Percentiles rank a stretch among this genome's conserved stretches.
Evolutionary conservation across 2,113 vertebrate species (phyloP).

Genomic region (Dasyurus viverrinus): DNA sequence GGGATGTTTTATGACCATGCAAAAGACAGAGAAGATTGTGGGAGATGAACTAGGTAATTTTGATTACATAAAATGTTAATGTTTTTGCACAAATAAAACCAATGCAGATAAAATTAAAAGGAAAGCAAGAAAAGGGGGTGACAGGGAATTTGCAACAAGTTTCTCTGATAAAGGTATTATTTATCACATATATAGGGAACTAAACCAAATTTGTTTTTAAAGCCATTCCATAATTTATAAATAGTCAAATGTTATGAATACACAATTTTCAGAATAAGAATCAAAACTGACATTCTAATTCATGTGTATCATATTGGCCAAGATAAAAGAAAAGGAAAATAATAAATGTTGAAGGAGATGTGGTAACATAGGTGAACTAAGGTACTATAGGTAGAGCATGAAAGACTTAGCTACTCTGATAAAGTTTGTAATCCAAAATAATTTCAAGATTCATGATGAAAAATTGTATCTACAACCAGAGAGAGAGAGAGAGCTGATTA

Average conservation of each 20-base stretch:
- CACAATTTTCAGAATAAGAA: background rate
- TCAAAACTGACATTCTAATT: background rate
- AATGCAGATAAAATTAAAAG: background rate
- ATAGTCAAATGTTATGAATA: background rate
- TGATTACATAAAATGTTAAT: background rate
- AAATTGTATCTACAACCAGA: background rate
- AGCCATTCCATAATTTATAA: background rate
- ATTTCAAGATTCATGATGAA: background rate
- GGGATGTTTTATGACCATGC: background rate
- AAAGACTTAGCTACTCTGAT: background rate
- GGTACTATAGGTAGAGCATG: background rate
- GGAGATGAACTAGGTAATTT: background rate
- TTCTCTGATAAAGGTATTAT: background rate
- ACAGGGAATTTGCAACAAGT: background rate
- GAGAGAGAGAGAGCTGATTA: background rate
- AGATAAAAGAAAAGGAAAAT: background rate
- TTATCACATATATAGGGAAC: background rate
- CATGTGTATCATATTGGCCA: background rate
- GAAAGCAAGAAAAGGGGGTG: too few species aligned
- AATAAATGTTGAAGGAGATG: background rate
- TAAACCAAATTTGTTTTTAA: too few species aligned
- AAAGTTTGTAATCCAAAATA: background rate
- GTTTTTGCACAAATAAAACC: background rate
- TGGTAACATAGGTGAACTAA: background rate
- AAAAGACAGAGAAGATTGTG: background rate